Base-by-base conservation (phyloP, 2,113 vertebrate species). In the Cricetomys ansorgei region DNA sequence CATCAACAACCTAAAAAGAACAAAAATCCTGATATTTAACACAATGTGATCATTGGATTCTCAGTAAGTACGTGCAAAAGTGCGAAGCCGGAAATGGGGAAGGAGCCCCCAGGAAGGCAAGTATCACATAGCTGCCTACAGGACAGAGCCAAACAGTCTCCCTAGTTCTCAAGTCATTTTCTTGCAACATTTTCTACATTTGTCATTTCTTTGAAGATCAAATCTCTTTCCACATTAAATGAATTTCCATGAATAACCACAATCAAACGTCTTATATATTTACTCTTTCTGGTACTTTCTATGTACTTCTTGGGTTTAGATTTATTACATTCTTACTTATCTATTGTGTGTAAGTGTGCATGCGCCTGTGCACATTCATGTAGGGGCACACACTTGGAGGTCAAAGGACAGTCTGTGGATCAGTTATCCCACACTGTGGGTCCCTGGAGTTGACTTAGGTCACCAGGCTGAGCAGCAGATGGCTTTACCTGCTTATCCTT, bases 171-270 rank as follows among this genome's bases (percentile, higher is more conserved):
- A 57, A 50, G n/a, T 50, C 43, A 27, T 65, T 65, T 84, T 79
- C 29, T 59, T 55, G 62, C 9, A 89, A 37, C 12, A 27, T 79
- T 40, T 75, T 67, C 48, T 76, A 1, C 64, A 79, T 88, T 95
- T 70, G 50, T 83, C 70, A 43, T 94, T 9, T 92, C 55, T 89
- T 86, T 92, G n/a, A 69, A 59, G 90, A 43, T 89, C 48, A 55
- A 31, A n/a, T 67, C 72, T 94, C 19, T 97, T 40, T 75, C n/a
- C 12, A 72, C 4, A 65, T 48, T 93, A 55, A 65, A 65, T 31
- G 53, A 70, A 85, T 76, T 88, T 93, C 76, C 7, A 65, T 57
- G 45, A 92, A 57, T 86, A 94, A 65, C 55, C 75, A 40, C 55
- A 53, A 9, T 59, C 69, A 90, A 76, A 34, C 37, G 89, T 55